Base-by-base conservation (phyloP, 2,113 vertebrate species). In the Brachyhypopomus gauderio region DNA sequence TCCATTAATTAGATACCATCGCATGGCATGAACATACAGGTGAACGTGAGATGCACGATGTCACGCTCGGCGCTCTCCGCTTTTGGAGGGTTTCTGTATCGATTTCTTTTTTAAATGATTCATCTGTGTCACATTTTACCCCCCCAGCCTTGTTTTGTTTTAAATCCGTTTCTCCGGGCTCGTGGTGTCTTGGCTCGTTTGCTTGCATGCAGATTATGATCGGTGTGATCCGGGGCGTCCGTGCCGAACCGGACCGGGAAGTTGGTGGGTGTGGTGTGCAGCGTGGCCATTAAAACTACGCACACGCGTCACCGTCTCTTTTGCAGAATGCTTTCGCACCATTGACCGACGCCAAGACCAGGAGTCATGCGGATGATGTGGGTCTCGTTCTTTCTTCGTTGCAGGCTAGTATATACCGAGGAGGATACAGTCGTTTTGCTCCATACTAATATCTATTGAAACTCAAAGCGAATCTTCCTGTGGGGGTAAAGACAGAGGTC, bases 351-450 rank as follows among this genome's bases (percentile, higher is more conserved):
- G 96, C 95, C 95, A 98, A 98, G 95, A 96, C 95, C 94, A 96
- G 96, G 94, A 98, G 96, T 95, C 97, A 97, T 91, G 96, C 95
- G 86, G 97, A 98, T 85, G 97, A 98, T 91, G 95, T 98, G 89
- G 97, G 96, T 93, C 96, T 98, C 93, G 96, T 98, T 94, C 95
- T 98, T 95, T 98, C 97, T 95, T 98, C 96, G 93, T 96, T 98
- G 92, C 97, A 98, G 96, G 96, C 96, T 94, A 98, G 97, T 96
- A 98, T 98, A 97, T 98, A 97, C 93, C 94, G 97, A 93, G 97
- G 97, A 94, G 96, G 96, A 95, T 98, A 98, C 96, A 97, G 96
- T 93, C 96, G 96, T 94, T 98, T 98, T 93, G 95, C 97, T 94
- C 97, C 97, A 94, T 98, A 98, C 94, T 98, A 97, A 52, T 52